Percentiles rank a stretch among this genome's conserved stretches.
phyloP scores from a whole-genome alignment of 2,888 invertebrate genomes.

The Pterobdella sp. region DNA sequence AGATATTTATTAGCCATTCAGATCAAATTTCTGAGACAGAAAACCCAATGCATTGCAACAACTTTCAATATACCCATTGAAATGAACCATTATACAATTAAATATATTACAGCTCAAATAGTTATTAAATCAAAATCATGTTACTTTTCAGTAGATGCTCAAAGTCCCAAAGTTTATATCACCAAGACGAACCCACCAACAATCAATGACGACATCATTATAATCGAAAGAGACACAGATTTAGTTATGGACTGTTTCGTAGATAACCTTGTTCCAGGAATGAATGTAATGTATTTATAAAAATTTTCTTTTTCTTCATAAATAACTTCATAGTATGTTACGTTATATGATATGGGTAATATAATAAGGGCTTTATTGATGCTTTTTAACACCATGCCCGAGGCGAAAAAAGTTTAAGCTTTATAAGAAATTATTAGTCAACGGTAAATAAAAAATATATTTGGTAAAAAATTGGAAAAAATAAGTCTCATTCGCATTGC shows the following conservation, averaged over 20 bases:
- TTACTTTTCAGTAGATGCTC: conserved; percentile 28
- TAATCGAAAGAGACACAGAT: conserved; percentile 31
- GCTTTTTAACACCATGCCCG: background rate
- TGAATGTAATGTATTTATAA: conserved; percentile 23
- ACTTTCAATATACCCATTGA: no score
- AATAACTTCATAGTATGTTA: no score
- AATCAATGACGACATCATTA: conserved; percentile 13
- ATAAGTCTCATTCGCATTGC: background rate
- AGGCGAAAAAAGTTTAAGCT: background rate
- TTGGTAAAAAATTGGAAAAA: background rate
- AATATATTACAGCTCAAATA: no score
- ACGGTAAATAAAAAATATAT: background rate
- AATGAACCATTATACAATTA: no score
- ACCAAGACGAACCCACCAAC: conserved; percentile 41
- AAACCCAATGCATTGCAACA: no score
- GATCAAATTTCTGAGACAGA: no score
- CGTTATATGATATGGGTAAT: no score
- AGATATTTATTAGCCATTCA: no score
- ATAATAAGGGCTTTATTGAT: background rate
- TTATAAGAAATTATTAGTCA: background rate
- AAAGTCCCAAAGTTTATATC: conserved; percentile 45
- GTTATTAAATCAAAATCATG: no score
- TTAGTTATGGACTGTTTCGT: conserved; percentile 35
- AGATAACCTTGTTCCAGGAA: conserved; percentile 31
- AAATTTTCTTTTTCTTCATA: conserved; percentile 12